Percentiles rank a stretch among this genome's conserved stretches.
Evolutionary conservation across 2,797 vertebrate species (phyloP).

Genomic region (Enteromius anoplus): DNA sequence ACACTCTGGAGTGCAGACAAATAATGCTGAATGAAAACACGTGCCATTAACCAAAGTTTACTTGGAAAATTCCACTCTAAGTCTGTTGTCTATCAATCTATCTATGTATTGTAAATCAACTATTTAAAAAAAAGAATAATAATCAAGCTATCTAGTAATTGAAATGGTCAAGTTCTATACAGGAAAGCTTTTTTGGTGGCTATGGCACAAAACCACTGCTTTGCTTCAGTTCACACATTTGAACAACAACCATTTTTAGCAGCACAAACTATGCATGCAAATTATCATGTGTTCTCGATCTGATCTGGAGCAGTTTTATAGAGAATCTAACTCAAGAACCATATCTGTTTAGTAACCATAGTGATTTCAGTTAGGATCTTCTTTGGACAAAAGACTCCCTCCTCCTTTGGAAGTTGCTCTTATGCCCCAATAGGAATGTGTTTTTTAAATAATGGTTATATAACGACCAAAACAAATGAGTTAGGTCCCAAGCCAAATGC

Average conservation of each 20-base stretch:
- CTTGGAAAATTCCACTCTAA: neutral
- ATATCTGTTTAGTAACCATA: slow-evolving; percentile 5
- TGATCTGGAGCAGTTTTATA: neutral
- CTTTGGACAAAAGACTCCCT: neutral
- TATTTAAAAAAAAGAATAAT: neutral
- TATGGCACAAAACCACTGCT: slow-evolving; percentile 5
- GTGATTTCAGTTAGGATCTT: neutral
- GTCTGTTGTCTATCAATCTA: neutral
- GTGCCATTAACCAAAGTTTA: neutral
- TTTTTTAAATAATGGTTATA: neutral
- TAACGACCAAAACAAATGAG: neutral
- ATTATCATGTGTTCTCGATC: neutral
- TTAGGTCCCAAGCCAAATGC: neutral
- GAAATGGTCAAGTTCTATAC: neutral
- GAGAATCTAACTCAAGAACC: neutral
- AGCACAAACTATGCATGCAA: neutral
- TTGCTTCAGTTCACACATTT: slow-evolving; percentile 42
- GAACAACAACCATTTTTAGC: slow-evolving; percentile 3
- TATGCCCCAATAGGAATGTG: neutral
- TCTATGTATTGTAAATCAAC: neutral
- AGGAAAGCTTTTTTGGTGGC: neutral
- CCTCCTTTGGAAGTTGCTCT: neutral
- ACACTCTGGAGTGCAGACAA: neutral
- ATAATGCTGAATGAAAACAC: neutral
- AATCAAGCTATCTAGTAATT: slow-evolving; percentile 28